Conservation (phyloP, 2,888 invertebrate genomes). For the Temnothorax rugatulus region DNA sequence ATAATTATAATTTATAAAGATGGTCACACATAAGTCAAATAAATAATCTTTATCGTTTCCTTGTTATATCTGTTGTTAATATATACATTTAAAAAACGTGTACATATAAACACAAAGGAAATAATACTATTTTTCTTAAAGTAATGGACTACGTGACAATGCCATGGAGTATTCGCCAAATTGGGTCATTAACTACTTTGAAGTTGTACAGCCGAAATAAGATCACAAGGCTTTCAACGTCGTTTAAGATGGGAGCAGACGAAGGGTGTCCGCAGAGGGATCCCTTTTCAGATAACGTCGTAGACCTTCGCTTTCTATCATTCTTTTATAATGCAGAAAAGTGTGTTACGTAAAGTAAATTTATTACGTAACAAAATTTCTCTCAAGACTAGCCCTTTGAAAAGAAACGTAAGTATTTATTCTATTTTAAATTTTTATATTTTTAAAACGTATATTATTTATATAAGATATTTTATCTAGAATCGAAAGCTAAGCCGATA, state of each 20-base stretch:
- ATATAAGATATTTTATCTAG: background rate
- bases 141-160: conserved; percentile 38
- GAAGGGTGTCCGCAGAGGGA: background rate
- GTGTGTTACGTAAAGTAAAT: conserved; percentile 13
- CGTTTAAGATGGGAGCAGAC: conserved; percentile 30
- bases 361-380: background rate
- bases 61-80: background rate
- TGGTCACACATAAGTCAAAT: too few species aligned
- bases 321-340: conserved; percentile 30
- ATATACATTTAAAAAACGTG: too few species aligned
- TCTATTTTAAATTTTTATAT: background rate
- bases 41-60: too few species aligned
- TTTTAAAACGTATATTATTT: background rate
- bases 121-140: conserved; percentile 6
- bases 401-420: conserved; percentile 1
- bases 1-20: too few species aligned
- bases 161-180: conserved; percentile 26
- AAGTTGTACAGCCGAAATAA: conserved; percentile 44
- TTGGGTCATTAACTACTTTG: conserved; percentile 56
- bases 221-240: conserved; percentile 42
- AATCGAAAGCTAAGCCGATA: background rate
- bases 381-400: background rate
- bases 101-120: background rate
- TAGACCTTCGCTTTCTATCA: conserved; percentile 12
- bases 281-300: conserved; percentile 31